Conservation (phyloP, 2,888 invertebrate genomes). For the Halictus ligatus region DNA sequence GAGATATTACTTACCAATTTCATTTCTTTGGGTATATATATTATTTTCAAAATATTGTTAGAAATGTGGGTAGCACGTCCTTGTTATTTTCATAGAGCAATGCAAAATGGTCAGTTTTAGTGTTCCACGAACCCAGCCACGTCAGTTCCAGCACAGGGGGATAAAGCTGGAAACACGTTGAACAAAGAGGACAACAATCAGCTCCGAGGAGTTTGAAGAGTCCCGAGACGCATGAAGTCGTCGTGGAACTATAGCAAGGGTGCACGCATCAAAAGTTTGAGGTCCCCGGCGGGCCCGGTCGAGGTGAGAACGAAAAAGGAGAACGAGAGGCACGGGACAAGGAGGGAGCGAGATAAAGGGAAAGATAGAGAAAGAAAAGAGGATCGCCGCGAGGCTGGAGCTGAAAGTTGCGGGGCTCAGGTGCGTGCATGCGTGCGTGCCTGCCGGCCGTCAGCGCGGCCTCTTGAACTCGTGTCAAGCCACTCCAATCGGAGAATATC, state of each 20-base stretch:
- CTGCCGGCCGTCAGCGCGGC: conserved; percentile 60
- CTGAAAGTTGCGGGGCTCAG: conserved; percentile 15
- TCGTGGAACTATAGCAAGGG: background rate
- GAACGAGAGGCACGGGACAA: background rate
- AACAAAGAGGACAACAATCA: no score
- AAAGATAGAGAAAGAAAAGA: background rate
- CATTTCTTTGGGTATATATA: no score
- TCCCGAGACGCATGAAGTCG: background rate
- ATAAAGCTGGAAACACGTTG: no score
- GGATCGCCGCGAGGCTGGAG: conserved; percentile 19
- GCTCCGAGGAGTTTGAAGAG: background rate
- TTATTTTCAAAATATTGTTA: no score
- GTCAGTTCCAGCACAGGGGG: no score
- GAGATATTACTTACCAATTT: no score
- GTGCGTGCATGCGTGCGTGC: conserved; percentile 58
- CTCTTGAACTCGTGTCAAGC: conserved; percentile 75
- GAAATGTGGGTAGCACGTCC: no score
- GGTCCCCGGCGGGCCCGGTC: background rate
- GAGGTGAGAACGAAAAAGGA: conserved; percentile 27
- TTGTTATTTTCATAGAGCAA: no score
- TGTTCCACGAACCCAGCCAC: no score
- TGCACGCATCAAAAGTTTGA: background rate
- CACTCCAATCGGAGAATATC: conserved; percentile 79
- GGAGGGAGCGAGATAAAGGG: background rate
- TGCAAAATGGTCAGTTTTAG: no score